Evolutionary conservation across 2,797 vertebrate species (phyloP).

Genomic region (Cyclura pinguis): DNA sequence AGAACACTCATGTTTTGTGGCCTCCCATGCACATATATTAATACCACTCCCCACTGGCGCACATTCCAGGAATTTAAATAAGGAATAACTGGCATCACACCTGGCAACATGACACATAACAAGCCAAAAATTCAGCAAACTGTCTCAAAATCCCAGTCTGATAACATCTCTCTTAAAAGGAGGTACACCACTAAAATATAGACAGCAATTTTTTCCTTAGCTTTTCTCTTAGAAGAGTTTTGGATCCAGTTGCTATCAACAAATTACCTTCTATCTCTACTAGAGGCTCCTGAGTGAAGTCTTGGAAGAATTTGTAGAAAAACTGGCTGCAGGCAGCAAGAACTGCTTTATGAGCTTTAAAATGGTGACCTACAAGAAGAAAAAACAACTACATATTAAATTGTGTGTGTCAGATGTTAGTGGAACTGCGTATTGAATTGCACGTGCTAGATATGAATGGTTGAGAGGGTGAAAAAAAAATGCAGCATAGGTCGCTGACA

Average conservation of each 20-base stretch:
- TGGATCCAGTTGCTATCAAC: background rate
- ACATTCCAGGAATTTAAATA: background rate
- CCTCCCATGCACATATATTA: background rate
- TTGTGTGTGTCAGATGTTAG: background rate
- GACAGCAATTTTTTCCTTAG: background rate
- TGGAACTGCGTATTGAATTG: background rate
- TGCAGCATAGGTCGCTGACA: background rate
- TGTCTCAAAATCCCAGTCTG: background rate
- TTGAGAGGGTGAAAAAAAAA: background rate
- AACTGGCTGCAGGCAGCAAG: conserved; percentile 98
- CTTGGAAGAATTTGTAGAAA: conserved; percentile 98
- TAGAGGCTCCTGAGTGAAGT: conserved; percentile 96
- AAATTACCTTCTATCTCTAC: conserved; percentile 98
- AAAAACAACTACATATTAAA: background rate
- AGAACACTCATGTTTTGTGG: too few relatives aligned
- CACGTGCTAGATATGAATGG: background rate
- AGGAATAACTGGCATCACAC: background rate
- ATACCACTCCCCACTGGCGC: background rate
- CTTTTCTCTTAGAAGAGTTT: conserved; percentile 5
- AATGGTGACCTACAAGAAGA: conserved; percentile 89
- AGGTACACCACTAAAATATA: background rate
- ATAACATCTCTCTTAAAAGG: background rate
- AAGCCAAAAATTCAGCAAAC: background rate
- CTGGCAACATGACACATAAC: too few relatives aligned
- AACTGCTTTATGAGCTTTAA: conserved; percentile 98